Evolutionary conservation across 1,140 invertebrate genomes (phyloP).

Genomic region (Sycophila sp.): DNA sequence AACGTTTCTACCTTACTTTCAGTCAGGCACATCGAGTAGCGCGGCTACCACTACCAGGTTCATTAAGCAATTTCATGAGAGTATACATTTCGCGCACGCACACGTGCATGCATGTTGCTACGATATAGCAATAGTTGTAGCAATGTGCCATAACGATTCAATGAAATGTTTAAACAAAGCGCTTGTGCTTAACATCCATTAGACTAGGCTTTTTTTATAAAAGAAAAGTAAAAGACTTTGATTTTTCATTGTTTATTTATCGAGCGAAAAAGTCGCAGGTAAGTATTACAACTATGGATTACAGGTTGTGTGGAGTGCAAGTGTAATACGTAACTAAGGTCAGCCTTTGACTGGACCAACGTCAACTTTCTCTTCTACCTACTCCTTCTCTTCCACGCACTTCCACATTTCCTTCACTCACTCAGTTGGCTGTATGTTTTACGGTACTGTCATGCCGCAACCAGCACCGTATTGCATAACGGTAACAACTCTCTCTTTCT

Average conservation of each 20-base stretch:
- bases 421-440: conserved; percentile 41
- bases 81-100: not conserved
- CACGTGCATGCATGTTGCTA: not conserved
- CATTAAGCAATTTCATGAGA: conserved; percentile 64
- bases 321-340: conserved; percentile 62
- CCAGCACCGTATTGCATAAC: conserved; percentile 57
- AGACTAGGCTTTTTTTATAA: too few relatives aligned
- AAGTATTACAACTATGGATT: conserved; percentile 1
- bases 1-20: conserved; percentile 67
- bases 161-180: too few relatives aligned
- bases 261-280: not conserved
- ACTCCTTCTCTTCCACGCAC: conserved; percentile 34
- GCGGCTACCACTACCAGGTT: conserved; percentile 51
- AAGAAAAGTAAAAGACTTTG: not conserved
- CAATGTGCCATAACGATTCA: not conserved
- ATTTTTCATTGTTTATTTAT: too few relatives aligned
- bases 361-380: conserved; percentile 60
- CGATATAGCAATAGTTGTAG: not conserved
- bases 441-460: conserved; percentile 16
- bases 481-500: conserved; percentile 67
- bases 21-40: conserved; percentile 51
- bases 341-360: conserved; percentile 61
- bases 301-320: not conserved
- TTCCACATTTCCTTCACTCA: not conserved
- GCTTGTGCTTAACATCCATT: too few relatives aligned